Evolutionary conservation across 2,113 vertebrate species (phyloP), one percentile per base, ranked within the genome.

Genomic region (Tenrec ecaudatus): DNA sequence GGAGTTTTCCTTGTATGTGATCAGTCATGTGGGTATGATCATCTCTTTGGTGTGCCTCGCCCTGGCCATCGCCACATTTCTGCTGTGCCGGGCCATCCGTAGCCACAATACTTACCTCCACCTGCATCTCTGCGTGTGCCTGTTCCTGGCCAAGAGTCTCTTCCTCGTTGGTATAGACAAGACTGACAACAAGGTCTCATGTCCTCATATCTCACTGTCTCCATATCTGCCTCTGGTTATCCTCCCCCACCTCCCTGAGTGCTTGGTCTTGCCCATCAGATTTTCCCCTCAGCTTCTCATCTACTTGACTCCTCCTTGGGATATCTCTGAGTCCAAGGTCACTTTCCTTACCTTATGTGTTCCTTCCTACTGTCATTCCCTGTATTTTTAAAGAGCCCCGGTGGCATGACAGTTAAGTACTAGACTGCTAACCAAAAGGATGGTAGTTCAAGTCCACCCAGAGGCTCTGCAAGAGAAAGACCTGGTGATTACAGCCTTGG

Each of bases 101-200:
- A 97, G 96, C 76, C 89, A 94, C 25, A 97, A 95, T 93, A 98
- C 97, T 53, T 93, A 94, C 19, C 82, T 98, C 82, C 97, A 97
- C 43, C 86, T 97, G 36, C 96, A 98, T 85, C 96, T 98, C 80
- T 97, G 97, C 4, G 40, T 97, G 19, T 98, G 97, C 79, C 97
- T 98, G 71, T 97, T 98, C 81, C 27, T 97, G 95, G 98, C 96
- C 80, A 96, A 98, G 60, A 19, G 95, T 1, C 92, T 98, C 22
- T 97, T 97, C 73, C 94, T 98, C 71, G 23, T 86, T 0, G 96
- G 94, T 33, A 29, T 76, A 75, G 92, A 93, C 60, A 97, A 90
- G 88, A 94, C 58, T 0, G 16, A 77, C 43, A 68, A 82, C 58
- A 31, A 96, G 97, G 98, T 98, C 77, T 76, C 33, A 4, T 1